Base-by-base conservation (phyloP, 2,797 vertebrate species). In the Spinus pinus region DNA sequence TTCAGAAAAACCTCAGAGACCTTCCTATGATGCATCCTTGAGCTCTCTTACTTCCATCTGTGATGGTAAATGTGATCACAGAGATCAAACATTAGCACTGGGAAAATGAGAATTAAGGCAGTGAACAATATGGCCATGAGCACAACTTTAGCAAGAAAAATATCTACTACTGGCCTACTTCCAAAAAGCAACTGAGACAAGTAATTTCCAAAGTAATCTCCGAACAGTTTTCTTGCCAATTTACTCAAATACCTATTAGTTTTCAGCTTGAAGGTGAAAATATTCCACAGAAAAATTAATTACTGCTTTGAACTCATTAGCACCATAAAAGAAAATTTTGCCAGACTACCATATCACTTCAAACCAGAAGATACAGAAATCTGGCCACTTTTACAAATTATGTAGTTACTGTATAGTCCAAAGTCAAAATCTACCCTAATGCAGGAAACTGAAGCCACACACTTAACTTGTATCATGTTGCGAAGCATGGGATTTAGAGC, bases 171-270 rank as follows among this genome's bases (percentile, higher is more conserved):
- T 97, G 96, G 97, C 93, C 50, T 50, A 50, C 13, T 16, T 95
- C 96, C 97, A 98, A 94, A 95, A 96, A 71, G 60, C 91, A 97
- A 91, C 24, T 49, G 90, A 96, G 73, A 93, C 30, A 73, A 90
- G 67, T 86, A 86, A 96, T 58, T 94, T 83, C 70, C 66, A 90
- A 56, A 70, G 84, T 95, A 92, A 97, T 88, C 72, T 94, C 90
- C 44, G 33, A 82, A 82, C 31, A 81, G 78, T 30, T 78, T 90
- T 90, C 95, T 91, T 96, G 96, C 88, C 97, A 96, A 61, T 88
- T 97, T 93, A 95, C 86, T 95, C 90, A 88, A 96, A 71, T 72
- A 94, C 30, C 33, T 50, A 86, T 89, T 92, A 89, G 75, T 96
- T 94, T 97, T 72, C 51, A 77, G 69, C 82, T 92, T 95, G 51